Base-by-base conservation (phyloP, 1,140 invertebrate species). In the Episyrphus balteatus region DNA sequence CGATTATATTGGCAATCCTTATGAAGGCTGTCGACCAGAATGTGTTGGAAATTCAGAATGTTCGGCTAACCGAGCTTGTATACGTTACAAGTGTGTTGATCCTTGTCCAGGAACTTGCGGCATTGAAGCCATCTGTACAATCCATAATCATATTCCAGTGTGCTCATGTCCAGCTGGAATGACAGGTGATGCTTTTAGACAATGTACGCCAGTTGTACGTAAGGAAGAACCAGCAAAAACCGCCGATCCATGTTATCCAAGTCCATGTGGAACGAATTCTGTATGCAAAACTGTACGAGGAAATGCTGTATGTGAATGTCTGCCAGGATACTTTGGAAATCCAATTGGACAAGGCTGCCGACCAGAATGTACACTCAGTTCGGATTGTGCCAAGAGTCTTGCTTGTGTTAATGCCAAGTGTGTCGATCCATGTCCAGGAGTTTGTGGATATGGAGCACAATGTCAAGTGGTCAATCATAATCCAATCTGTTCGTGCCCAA, bases 341-440 rank as follows among this genome's bases (percentile, higher is more conserved):
- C 86, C 88, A 1, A 84, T 86, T 55, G 76, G 77, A 45, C 73
- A 73, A 26, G 64, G 74, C 32, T 89, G 87, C 64, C 70, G 80
- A 51, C 83, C 83, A 0, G 86, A 89, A 63, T 90, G 86, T 69
- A 69, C 88, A 1, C 74, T 82, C 1, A 87, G 86, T 57, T 82
- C 81, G 0, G 87, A 91, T 55, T 91, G 88, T 62, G 74, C 81
- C 11, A 82, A 80, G 59, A 78, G 81, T 36, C 75, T 76, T 21
- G 83, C 85, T n/a, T 90, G 86, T 57, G 80, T 88, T 26, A 77
- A 76, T 39, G 81, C 79, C 30, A 86, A 85, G 63, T 92, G 88
- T 62, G 75, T 81, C 49, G 84, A 91, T 69, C 86, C 87, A 37
- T 92, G 88, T 57, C 73, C 79, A 10, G 84, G 83, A 34, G 86